Base-by-base conservation (phyloP, 1,140 invertebrate genomes). In the Magallana ariakensis region DNA sequence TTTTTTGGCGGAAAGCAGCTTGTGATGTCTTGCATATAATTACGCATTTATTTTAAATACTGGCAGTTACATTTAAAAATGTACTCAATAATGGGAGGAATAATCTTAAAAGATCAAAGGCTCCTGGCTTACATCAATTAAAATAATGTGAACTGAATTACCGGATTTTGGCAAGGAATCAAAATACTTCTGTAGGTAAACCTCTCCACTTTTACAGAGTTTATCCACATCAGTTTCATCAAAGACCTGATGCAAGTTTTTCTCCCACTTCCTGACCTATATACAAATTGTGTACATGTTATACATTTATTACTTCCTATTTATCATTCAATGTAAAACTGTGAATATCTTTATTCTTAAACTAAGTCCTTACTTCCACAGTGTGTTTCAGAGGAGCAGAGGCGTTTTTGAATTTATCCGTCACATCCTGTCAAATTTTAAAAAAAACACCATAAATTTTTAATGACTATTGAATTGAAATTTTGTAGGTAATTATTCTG, bases 251-350 rank as follows among this genome's bases (percentile, higher is more conserved):
- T 94, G 92, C 16, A 94, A 87, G 46, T 91, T 89, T 87, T 94
- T 94, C 89, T 94, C 92, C 93, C 93, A 94, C 55, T 91, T 92
- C 16, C 93, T 87, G 33, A 91, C 90, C 93, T 94, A n/a, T n/a
- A n/a, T n/a, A 56, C 4, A 85, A 62, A 13, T 26, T 55, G 5
- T 58, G 33, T 46, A 46, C 33, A 46, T 46, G 33, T 46, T 46
- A 0, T 46, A 46, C 33, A 46, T 46, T 46, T 46, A 46, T 46
- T 46, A 46, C 1, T 46, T 46, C 33, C 33, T 46, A 46, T 46
- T 46, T 46, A 46, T 4, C 33, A 46, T 46, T 46, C 33, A 46
- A 46, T 46, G 33, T 46, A 46, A 33, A 46, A 46, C n/a, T 46
- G 33, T 5, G 5, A 46, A 46, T 46, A 46, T 46, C 5, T 46